These are phyloP conservation scores for Mirounga angustirostris DNA, from an alignment of 2,113 vertebrate genomes.

Conservation along the genomic window DNA sequence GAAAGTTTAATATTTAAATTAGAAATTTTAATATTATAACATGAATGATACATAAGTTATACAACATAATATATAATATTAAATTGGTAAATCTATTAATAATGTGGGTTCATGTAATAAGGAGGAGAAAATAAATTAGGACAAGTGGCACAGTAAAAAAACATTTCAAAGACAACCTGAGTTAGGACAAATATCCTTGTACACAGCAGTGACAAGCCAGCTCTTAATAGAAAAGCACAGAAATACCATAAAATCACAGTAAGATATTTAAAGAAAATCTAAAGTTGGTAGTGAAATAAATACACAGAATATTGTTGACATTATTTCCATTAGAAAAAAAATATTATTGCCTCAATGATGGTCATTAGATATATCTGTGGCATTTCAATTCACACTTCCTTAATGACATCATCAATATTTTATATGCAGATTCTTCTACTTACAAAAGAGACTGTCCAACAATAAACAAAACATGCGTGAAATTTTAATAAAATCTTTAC, in stretches of 20 bases:
- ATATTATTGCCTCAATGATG: not conserved
- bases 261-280: not conserved
- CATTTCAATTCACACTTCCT: not conserved
- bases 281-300: not conserved
- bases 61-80: not conserved
- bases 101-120: not conserved
- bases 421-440: not conserved
- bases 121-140: not conserved
- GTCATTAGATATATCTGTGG: not conserved
- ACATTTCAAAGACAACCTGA: not conserved
- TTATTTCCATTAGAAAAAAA: not conserved
- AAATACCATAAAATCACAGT: not conserved
- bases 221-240: not conserved
- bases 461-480: not conserved
- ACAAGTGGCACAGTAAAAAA: not conserved
- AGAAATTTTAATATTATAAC: not conserved
- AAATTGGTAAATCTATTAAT: not conserved
- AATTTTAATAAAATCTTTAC: constrained; percentile 37
- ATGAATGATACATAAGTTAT: not conserved
- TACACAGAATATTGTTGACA: not conserved
- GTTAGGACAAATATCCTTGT: not conserved
- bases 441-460: not conserved
- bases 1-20: constrained; percentile 21
- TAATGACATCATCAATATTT: not conserved
- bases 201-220: not conserved